These are phyloP conservation scores for Palythoa grandis DNA, from an alignment of 92 coral and sea anemone species.

Conservation along the genomic window DNA sequence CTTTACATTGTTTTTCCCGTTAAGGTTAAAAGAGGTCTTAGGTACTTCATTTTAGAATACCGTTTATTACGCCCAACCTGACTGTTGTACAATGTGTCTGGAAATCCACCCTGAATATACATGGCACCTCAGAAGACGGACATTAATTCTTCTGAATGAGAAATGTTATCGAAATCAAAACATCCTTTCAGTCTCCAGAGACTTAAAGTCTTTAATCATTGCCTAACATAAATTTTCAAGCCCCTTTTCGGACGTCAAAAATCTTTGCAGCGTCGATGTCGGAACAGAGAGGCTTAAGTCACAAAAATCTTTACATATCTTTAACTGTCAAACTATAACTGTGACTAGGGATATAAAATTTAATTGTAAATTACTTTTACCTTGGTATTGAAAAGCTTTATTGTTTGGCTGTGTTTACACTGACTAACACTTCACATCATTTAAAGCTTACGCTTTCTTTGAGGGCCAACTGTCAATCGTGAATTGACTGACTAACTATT, in stretches of 20 bases:
- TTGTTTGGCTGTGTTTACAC: constrained; percentile 23
- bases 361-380: constrained; percentile 20
- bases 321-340: constrained; percentile 26
- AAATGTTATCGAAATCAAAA: background rate
- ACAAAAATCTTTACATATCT: constrained; percentile 26
- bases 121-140: too few relatives aligned
- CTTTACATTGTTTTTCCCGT: constrained; percentile 3
- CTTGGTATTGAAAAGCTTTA: constrained; percentile 9
- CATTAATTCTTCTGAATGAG: background rate
- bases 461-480: constrained; percentile 18
- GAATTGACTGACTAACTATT: background rate
- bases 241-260: constrained; percentile 6
- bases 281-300: constrained; percentile 7
- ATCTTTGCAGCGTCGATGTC: background rate
- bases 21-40: background rate
- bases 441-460: background rate
- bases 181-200: background rate
- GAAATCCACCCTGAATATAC: too few relatives aligned
- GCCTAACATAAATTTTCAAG: background rate
- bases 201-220: background rate
- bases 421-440: constrained; percentile 36
- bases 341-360: constrained; percentile 18
- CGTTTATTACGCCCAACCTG: too few relatives aligned
- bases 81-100: too few relatives aligned
- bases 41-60: too few relatives aligned